phyloP scores from a whole-genome alignment of 2,797 vertebrate species.

The Sparidentex hasta region DNA sequence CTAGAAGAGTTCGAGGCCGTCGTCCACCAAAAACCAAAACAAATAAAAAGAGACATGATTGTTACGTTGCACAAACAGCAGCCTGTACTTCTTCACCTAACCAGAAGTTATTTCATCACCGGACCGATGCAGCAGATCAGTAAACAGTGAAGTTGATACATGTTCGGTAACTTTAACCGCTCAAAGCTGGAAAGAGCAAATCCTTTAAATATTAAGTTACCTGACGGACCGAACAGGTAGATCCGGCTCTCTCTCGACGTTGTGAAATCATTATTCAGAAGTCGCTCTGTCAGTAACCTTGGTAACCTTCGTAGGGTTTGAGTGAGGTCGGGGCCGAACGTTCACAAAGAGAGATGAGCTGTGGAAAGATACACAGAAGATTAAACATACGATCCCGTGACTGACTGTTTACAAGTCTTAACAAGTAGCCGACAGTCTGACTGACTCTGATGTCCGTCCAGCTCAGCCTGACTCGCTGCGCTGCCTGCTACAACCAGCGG shows the following conservation, averaged over 20 bases:
- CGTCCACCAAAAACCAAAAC: background rate
- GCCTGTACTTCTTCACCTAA: no score
- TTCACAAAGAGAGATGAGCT: no score
- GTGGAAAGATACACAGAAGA: no score
- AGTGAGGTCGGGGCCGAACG: no score
- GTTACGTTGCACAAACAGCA: no score
- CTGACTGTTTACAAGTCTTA: no score
- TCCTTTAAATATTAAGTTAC: background rate
- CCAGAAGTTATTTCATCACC: background rate
- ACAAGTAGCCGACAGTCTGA: background rate
- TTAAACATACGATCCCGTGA: no score
- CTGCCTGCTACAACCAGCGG: conserved; percentile 64
- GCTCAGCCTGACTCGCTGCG: conserved; percentile 52
- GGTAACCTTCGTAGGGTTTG: no score
- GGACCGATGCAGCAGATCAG: background rate
- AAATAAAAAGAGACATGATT: no score
- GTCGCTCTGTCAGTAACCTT: background rate
- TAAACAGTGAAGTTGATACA: background rate
- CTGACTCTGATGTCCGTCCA: background rate
- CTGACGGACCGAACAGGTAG: no score
- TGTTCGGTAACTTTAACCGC: background rate
- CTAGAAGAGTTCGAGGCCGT: background rate
- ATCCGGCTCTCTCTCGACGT: no score
- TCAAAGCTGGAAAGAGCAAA: background rate
- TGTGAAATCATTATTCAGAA: no score